Base-by-base conservation (phyloP, 1,140 invertebrate genomes). In the Drosophila gunungcola region DNA sequence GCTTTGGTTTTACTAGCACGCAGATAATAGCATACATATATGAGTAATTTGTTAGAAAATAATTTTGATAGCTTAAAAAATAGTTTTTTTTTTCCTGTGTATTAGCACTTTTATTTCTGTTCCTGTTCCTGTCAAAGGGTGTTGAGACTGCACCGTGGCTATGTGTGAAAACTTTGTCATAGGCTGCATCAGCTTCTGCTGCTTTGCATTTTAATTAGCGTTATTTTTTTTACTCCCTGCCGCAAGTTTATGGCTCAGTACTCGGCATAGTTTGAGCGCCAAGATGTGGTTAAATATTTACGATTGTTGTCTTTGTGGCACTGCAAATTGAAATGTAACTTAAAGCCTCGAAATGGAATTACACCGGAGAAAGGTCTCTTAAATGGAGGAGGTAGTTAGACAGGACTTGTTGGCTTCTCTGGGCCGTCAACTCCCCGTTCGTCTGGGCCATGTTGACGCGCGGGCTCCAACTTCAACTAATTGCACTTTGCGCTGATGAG, bases 401-500 rank as follows among this genome's bases (percentile, higher is more conserved):
- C 29, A 48, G 84, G 84, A 89, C 84, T 88, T 88, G 84, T 88
- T 88, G 75, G 84, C 76, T 89, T 89, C 81, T 80, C 29, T 32
- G 29, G 72, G 58, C 73, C 61, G 63, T 60, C 68, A n/a, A 41
- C 49, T 6, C 27, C 13, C 27, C 27, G 16, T 12, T n/a, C 29
- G 80, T 82, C 70, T 76, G 64, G 73, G 80, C 65, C 79, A 75
- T 79, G 46, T 53, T 9, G 16, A 51, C 16, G 46, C 36, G 46
- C 60, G 51, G 82, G 88, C 81, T 85, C 83, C 84, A 86, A 88
- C 83, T 86, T 89, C 76, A 88, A 88, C 84, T 88, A 88, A 88
- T 88, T 88, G 84, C 84, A 88, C 84, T 89, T 89, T 88, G 84
- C 73, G 84, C 84, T 88, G 84, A 89, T 88, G 84, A 88, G 84